Evolutionary conservation across 2,113 vertebrate genomes (phyloP).

Genomic region (Podarcis raffonei): DNA sequence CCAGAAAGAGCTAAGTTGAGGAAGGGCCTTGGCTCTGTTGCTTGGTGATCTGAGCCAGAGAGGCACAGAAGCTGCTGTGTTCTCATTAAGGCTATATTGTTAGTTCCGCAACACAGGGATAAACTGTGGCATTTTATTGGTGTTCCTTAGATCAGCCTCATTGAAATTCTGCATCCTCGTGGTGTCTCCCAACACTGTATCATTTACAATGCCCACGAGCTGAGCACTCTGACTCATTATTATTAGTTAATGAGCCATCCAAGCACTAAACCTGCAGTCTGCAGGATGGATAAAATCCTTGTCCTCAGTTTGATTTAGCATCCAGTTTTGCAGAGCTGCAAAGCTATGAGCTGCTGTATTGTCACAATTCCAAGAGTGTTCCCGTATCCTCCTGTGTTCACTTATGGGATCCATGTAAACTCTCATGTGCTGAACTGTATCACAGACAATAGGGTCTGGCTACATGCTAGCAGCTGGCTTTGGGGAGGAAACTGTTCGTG

Average conservation of each 20-base stretch:
- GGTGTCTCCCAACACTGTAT: constrained; percentile 69
- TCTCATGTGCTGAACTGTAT: not conserved
- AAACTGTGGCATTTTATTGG: not conserved
- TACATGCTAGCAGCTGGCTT: not conserved
- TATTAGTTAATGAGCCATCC: constrained; percentile 79
- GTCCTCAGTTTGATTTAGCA: constrained; percentile 42
- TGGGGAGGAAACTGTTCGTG: not conserved
- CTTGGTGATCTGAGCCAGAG: not conserved
- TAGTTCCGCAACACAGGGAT: not conserved
- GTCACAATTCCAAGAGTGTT: not conserved
- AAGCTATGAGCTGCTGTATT: not conserved
- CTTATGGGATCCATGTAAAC: not conserved
- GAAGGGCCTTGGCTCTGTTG: not conserved
- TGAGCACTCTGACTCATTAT: constrained; percentile 76
- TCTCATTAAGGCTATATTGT: fast-evolving
- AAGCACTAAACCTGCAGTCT: constrained; percentile 70
- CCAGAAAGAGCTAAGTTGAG: not conserved
- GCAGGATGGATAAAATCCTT: constrained; percentile 52
- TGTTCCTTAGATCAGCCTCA: constrained; percentile 50
- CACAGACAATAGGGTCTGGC: not conserved
- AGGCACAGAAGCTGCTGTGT: not conserved
- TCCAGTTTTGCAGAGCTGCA: not conserved
- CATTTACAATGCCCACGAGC: constrained; percentile 73
- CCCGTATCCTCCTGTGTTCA: not conserved
- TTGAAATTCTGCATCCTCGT: constrained; percentile 63